phyloP scores from a whole-genome alignment of 2,113 vertebrate genomes.

The Acanthisitta chloris region DNA sequence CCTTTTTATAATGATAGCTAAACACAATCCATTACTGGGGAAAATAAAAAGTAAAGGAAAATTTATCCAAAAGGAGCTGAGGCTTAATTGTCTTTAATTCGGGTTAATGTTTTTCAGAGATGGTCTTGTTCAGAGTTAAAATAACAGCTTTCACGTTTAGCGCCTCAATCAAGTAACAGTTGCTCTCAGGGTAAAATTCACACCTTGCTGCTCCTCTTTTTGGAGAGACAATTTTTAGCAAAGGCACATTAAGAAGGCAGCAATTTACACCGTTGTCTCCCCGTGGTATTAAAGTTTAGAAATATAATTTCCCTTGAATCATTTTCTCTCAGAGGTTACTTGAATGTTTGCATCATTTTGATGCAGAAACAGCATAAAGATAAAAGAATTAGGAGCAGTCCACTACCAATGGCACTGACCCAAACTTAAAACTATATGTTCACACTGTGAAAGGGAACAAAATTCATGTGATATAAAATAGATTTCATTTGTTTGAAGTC shows the following conservation, averaged over 20 bases:
- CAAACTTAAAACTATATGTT: neutral
- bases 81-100: neutral
- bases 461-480: neutral
- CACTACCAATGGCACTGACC: neutral
- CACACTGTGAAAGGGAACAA: neutral
- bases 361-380: neutral
- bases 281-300: neutral
- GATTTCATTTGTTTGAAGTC: neutral
- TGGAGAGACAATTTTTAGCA: neutral
- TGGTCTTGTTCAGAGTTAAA: neutral
- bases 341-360: neutral
- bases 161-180: neutral
- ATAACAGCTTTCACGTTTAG: constrained; percentile 27
- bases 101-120: neutral
- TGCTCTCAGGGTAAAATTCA: constrained; percentile 6
- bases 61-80: neutral
- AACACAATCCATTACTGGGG: neutral
- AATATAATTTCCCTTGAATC: neutral
- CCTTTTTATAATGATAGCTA: neutral
- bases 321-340: neutral
- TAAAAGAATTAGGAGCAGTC: neutral
- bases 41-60: neutral
- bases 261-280: neutral
- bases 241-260: neutral
- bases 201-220: neutral